Conservation (phyloP, 2,797 vertebrate genomes). For the Galaxias olidus region DNA sequence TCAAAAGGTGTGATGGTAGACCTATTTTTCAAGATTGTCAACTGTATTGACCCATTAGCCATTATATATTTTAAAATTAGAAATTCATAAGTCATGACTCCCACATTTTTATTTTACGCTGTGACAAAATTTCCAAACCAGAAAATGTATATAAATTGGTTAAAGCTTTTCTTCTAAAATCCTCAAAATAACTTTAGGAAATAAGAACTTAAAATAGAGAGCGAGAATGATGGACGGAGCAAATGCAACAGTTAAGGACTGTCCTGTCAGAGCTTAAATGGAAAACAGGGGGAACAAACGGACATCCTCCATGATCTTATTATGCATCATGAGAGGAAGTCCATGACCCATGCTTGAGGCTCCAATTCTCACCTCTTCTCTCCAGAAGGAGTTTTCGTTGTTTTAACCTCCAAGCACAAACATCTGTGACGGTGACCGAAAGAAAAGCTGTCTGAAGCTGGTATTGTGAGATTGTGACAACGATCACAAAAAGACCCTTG, state of each 20-base stretch:
- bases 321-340: conserved; percentile 45
- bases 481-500: too few species aligned
- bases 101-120: too few species aligned
- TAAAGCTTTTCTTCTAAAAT: conserved; percentile 24
- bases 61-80: too few species aligned
- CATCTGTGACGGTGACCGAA: neutral
- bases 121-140: too few species aligned
- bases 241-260: conserved; percentile 57
- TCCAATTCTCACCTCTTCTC: conserved; percentile 46
- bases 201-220: conserved; percentile 61
- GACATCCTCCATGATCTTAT: conserved; percentile 64
- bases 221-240: conserved; percentile 42
- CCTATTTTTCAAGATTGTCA: too few species aligned
- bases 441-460: neutral
- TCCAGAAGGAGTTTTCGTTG: conserved; percentile 33
- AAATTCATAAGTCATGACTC: too few species aligned
- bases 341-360: conserved; percentile 33
- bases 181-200: conserved; percentile 49
- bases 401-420: conserved; percentile 36
- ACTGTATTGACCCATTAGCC: too few species aligned
- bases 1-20: too few species aligned
- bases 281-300: conserved; percentile 63
- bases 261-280: conserved; percentile 55
- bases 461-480: neutral
- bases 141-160: neutral